Evolutionary conservation across 23 tunicate species (phyloP), one percentile per base, ranked within the genome.

Genomic region (Oikopleura dioica): DNA sequence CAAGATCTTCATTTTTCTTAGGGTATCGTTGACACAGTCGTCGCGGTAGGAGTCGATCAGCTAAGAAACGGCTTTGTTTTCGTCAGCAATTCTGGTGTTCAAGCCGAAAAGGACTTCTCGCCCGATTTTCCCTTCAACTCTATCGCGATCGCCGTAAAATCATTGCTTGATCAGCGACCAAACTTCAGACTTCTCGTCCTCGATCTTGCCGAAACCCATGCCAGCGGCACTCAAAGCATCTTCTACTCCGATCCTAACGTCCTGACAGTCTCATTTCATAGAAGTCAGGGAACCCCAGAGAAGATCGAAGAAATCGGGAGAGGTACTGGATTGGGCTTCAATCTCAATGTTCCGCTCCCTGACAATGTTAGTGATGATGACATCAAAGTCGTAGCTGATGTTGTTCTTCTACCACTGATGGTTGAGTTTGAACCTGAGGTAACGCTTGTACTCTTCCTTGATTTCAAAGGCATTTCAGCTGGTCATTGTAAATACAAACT

Each of bases 141-240:
- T 38, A 87, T 85, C 4, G 98, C 94, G n/a, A 79, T 92, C n/a
- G 94, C 98, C 35, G 82, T 84, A 0, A 63, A 84, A 29, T 80
- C 78, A 44, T 38, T 92, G 37, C 87, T 78, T 37, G 35, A 76
- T 36, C 68, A 67, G 79, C 38, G 31, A 68, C 82, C 37, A 59
- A 76, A 58, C 24, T 35, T 58, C 12, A 75, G 80, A 38, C 59
- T 94, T 34, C 38, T 94, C 28, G 81, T 94, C 50, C 38, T 94
- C 9, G 89, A 86, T 37, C 86, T 95, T 95, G 99, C 86, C 81
- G 91, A 81, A 0, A 87, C 83, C 38, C 99, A 94, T 68, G 83
- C 95, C 36, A 94, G 86, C 51, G 99, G 99, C 16, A 94, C 99
- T 4, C 99, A 94, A 59, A 86, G 83, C 34, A 94, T 94, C 12